Percentiles rank a stretch among this genome's conserved stretches.
phyloP scores from a whole-genome alignment of 2,113 vertebrate species.

The Tragelaphus imberbis region DNA sequence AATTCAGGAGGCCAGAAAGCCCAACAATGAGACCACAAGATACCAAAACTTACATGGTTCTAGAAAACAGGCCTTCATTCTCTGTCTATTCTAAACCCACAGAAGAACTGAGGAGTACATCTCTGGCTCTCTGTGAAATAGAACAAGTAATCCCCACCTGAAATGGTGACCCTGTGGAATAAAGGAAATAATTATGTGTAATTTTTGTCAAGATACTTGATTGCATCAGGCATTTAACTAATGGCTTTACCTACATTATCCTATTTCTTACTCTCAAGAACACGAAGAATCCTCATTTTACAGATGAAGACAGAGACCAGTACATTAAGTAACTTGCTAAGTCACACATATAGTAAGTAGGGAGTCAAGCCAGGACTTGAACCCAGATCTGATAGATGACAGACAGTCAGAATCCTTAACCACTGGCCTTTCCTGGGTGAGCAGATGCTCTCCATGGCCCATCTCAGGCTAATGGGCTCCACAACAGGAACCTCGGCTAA shows the following conservation, averaged over 20 bases:
- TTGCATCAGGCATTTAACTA: neutral
- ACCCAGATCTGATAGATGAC: slow-evolving; percentile 15
- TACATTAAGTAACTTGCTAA: slow-evolving; percentile 48
- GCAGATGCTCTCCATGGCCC: neutral
- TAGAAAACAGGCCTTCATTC: neutral
- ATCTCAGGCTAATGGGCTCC: neutral
- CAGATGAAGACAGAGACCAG: neutral
- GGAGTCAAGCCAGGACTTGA: slow-evolving; percentile 29
- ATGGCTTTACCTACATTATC: neutral
- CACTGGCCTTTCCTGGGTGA: neutral
- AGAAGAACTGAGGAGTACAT: neutral
- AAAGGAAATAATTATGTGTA: neutral
- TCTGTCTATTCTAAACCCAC: neutral
- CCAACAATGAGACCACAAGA: neutral
- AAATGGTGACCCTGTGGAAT: neutral
- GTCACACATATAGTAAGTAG: slow-evolving; percentile 39
- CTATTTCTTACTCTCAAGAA: neutral
- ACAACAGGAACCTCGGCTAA: neutral
- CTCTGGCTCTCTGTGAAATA: neutral
- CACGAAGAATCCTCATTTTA: neutral
- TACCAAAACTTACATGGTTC: neutral
- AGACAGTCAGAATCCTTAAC: neutral
- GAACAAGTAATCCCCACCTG: neutral
- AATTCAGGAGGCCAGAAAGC: neutral
- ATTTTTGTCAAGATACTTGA: neutral